A percentile compares a stretch with the other conserved stretches of the same genome.
Conservation (phyloP, 1,140 invertebrate species). For the Drosophila persimilis region DNA sequence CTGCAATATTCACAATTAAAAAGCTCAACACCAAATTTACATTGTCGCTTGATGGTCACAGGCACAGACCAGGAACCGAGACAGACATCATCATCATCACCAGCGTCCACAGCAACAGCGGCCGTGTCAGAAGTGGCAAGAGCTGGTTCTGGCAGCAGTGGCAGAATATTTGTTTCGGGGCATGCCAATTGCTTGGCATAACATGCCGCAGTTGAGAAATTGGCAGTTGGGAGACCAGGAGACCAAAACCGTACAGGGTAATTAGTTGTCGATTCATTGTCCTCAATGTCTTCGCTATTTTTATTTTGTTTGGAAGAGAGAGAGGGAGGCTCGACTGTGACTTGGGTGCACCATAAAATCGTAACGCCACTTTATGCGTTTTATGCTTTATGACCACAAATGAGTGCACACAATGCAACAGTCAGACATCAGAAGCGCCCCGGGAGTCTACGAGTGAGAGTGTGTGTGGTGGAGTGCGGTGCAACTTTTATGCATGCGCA, state of each 20-base stretch:
- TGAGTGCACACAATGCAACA: slow-evolving; percentile 69
- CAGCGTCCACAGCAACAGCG: not conserved
- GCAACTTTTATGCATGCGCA: slow-evolving; percentile 72
- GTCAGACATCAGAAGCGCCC: slow-evolving; percentile 32
- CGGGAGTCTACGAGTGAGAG: slow-evolving; percentile 3
- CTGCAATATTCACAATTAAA: slow-evolving; percentile 77
- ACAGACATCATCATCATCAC: slow-evolving; percentile 54
- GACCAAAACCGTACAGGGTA: slow-evolving; percentile 22
- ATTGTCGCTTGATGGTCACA: slow-evolving; percentile 70
- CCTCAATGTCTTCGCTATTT: not conserved
- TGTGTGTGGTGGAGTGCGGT: slow-evolving; percentile 17
- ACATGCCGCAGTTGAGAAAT: too few relatives aligned
- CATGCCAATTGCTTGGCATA: not conserved
- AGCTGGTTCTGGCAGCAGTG: not conserved
- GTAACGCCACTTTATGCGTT: slow-evolving; percentile 78
- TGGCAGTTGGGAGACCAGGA: too few relatives aligned
- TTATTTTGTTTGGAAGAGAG: slow-evolving; percentile 27
- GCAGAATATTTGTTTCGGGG: too few relatives aligned
- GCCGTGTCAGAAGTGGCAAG: slow-evolving; percentile 2
- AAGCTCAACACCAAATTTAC: slow-evolving; percentile 82
- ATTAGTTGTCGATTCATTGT: slow-evolving; percentile 2
- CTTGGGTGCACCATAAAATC: slow-evolving; percentile 74
- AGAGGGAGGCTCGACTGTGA: slow-evolving; percentile 59
- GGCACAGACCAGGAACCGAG: slow-evolving; percentile 11
- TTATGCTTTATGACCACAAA: slow-evolving; percentile 82